These are phyloP conservation scores for Ctenopoma kingsleyae DNA, from an alignment of 2,797 vertebrate species.

Conservation along the genomic window DNA sequence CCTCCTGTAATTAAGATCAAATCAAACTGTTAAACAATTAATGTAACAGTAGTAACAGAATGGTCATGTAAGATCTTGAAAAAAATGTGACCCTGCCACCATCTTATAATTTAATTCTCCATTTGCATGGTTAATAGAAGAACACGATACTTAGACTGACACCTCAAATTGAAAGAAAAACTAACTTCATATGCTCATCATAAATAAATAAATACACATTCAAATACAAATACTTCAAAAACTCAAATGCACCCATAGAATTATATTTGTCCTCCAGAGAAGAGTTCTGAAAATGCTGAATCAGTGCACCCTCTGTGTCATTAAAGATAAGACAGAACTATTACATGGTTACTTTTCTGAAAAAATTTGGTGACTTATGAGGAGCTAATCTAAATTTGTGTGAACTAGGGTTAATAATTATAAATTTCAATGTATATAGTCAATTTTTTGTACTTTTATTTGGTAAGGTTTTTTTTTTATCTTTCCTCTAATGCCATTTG, in stretches of 20 bases:
- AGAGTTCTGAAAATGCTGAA: neutral
- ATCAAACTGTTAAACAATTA: conserved; percentile 14
- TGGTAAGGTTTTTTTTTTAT: neutral
- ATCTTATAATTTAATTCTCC: neutral
- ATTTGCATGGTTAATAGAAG: too few relatives aligned
- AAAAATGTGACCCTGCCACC: neutral
- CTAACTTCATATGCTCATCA: neutral
- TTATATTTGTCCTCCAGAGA: neutral
- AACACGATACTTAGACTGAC: too few relatives aligned
- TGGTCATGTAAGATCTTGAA: neutral
- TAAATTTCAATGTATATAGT: neutral
- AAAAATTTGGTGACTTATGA: neutral
- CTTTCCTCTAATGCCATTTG: too few relatives aligned
- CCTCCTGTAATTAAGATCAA: conserved; percentile 77
- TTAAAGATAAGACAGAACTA: too few relatives aligned
- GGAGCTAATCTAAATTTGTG: too few relatives aligned
- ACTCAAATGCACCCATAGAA: neutral
- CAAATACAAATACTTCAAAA: neutral
- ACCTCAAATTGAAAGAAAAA: too few relatives aligned
- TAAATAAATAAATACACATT: neutral
- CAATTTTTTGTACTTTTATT: conserved; percentile 3
- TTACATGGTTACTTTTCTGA: neutral
- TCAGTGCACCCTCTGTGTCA: too few relatives aligned
- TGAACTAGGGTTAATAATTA: neutral
- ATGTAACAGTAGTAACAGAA: neutral